Conservation (phyloP, 1,140 invertebrate species). For the Thaumetopoea pityocampa region DNA sequence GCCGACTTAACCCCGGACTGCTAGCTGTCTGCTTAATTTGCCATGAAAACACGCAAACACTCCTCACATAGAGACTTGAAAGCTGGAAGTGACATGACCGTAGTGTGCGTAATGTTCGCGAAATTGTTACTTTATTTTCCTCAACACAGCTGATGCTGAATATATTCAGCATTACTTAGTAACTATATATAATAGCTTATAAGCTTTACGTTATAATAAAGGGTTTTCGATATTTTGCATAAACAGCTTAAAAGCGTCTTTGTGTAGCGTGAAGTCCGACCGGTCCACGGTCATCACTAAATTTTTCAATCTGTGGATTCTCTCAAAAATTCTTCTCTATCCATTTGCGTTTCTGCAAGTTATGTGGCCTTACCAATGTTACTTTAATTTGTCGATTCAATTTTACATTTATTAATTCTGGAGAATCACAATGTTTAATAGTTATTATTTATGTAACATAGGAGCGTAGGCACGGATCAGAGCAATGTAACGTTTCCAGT, state of each 20-base stretch:
- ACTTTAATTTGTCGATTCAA: no score
- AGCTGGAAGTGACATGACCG: slow-evolving; percentile 21
- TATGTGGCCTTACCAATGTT: no score
- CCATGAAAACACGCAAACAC: slow-evolving; percentile 44
- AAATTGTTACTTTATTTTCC: neutral
- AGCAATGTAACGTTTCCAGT: slow-evolving; percentile 16
- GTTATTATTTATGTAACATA: slow-evolving; percentile 21
- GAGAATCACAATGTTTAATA: no score
- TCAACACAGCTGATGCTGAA: neutral
- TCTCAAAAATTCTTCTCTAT: no score
- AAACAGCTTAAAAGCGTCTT: no score
- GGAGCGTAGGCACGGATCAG: slow-evolving; percentile 4
- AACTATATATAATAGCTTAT: neutral
- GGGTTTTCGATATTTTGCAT: no score
- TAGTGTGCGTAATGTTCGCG: neutral
- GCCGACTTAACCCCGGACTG: slow-evolving; percentile 25
- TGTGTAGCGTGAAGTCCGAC: no score
- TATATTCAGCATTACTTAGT: neutral
- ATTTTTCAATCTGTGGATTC: no score
- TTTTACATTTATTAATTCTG: no score
- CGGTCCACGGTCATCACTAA: no score
- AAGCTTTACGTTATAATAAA: neutral
- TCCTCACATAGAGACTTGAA: slow-evolving; percentile 9
- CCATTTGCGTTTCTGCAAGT: no score
- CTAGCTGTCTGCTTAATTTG: slow-evolving; percentile 43